These are phyloP conservation scores for Mungos mungo DNA, from an alignment of 2,113 vertebrate genomes.

Conservation along the genomic window DNA sequence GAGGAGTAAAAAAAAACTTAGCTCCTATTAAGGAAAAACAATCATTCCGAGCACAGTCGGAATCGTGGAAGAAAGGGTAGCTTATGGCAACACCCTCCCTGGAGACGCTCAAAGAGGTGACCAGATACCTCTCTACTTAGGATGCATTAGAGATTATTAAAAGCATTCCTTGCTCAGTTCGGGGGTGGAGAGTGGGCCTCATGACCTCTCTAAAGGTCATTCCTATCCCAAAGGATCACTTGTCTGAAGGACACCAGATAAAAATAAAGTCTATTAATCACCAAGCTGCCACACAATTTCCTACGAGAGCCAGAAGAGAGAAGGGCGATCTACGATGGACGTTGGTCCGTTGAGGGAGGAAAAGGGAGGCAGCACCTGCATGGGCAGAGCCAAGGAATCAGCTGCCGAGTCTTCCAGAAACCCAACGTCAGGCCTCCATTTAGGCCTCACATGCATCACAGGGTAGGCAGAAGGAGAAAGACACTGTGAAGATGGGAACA, in stretches of 20 bases:
- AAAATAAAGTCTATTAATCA: constrained; percentile 81
- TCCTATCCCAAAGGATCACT: constrained; percentile 74
- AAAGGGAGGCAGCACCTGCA: not conserved
- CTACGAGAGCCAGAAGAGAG: constrained; percentile 58
- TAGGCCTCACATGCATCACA: not conserved
- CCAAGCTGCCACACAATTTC: constrained; percentile 72
- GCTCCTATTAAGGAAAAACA: constrained; percentile 59
- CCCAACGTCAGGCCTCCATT: not conserved
- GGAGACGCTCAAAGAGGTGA: constrained; percentile 57
- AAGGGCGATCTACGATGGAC: constrained; percentile 39
- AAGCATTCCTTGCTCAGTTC: constrained; percentile 63
- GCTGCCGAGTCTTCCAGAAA: constrained; percentile 5
- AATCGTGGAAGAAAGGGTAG: constrained; percentile 62
- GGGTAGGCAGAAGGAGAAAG: constrained; percentile 40
- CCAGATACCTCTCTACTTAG: constrained; percentile 73
- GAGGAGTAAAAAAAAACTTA: constrained; percentile 44
- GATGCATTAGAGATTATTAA: constrained; percentile 79
- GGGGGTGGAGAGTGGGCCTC: constrained; percentile 33
- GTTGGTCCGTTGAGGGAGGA: not conserved
- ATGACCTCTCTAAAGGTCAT: constrained; percentile 79
- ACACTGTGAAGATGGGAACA: not conserved
- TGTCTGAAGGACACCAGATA: constrained; percentile 76
- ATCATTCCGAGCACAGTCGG: constrained; percentile 64
- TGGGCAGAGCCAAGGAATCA: constrained; percentile 7
- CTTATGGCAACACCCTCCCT: constrained; percentile 65